A percentile compares a stretch with the other conserved stretches of the same genome.
Evolutionary conservation across 2,888 invertebrate species (phyloP).

Genomic region (Gibbula magus): DNA sequence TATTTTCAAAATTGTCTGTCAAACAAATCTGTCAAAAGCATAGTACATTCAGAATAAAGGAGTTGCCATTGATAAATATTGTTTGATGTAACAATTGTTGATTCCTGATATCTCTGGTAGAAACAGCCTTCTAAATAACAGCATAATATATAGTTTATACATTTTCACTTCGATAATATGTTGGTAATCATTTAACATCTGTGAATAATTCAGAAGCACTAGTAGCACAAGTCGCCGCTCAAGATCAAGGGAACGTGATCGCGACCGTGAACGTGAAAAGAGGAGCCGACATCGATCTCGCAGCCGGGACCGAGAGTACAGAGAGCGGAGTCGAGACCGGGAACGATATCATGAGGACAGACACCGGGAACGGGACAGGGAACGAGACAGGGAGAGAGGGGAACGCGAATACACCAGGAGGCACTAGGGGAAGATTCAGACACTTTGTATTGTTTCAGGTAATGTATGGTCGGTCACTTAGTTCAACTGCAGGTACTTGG

Average conservation of each 20-base stretch:
- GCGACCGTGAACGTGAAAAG: conserved; percentile 72
- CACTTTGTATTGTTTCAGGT: background rate
- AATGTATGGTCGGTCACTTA: background rate
- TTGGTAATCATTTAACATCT: background rate
- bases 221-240: conserved; percentile 79
- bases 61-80: no score
- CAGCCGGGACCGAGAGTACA: conserved; percentile 74
- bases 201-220: conserved; percentile 25
- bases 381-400: conserved; percentile 45
- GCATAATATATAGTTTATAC: background rate
- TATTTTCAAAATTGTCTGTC: background rate
- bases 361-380: conserved; percentile 48
- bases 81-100: background rate
- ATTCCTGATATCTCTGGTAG: no score
- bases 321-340: conserved; percentile 77
- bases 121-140: no score
- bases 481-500: no score
- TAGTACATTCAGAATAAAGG: no score
- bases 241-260: conserved; percentile 83
- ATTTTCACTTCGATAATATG: background rate
- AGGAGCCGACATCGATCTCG: conserved; percentile 73
- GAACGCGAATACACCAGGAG: conserved; percentile 69
- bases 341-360: conserved; percentile 67
- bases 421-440: background rate
- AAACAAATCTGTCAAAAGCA: background rate